A percentile compares a stretch with the other conserved stretches of the same genome.
Conservation (phyloP, 2,113 vertebrate species). For the Anoura caudifer region DNA sequence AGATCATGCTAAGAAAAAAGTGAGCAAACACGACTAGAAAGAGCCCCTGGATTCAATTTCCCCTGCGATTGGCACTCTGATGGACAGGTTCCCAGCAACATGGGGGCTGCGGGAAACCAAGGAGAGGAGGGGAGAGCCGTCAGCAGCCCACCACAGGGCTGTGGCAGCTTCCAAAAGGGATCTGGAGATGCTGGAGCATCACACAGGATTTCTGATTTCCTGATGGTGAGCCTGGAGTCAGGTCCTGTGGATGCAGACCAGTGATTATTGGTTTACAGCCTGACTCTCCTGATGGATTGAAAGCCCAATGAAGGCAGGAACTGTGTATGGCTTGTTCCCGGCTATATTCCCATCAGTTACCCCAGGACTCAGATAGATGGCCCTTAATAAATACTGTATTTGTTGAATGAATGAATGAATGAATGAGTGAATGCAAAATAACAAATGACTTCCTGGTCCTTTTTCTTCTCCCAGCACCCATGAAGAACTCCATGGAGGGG, state of each 20-base stretch:
- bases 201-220: not conserved
- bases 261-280: not conserved
- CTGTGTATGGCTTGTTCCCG: not conserved
- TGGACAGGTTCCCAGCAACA: conserved; percentile 39
- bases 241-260: not conserved
- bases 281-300: not conserved
- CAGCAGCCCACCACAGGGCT: not conserved
- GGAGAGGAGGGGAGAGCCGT: not conserved
- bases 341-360: not conserved
- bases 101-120: not conserved
- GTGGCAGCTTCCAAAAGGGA: not conserved
- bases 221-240: not conserved
- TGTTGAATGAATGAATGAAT: not conserved
- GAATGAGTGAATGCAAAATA: not conserved
- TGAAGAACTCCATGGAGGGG: not conserved
- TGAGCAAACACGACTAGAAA: conserved; percentile 48
- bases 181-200: not conserved
- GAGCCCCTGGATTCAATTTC: conserved; percentile 69
- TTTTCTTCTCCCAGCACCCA: not conserved
- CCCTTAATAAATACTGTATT: not conserved
- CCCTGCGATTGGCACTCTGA: not conserved
- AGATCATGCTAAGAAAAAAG: conserved; percentile 66
- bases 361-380: not conserved
- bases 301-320: not conserved
- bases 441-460: not conserved